These are phyloP conservation scores for Falco peregrinus DNA, from an alignment of 2,797 vertebrate species.

Conservation along the genomic window DNA sequence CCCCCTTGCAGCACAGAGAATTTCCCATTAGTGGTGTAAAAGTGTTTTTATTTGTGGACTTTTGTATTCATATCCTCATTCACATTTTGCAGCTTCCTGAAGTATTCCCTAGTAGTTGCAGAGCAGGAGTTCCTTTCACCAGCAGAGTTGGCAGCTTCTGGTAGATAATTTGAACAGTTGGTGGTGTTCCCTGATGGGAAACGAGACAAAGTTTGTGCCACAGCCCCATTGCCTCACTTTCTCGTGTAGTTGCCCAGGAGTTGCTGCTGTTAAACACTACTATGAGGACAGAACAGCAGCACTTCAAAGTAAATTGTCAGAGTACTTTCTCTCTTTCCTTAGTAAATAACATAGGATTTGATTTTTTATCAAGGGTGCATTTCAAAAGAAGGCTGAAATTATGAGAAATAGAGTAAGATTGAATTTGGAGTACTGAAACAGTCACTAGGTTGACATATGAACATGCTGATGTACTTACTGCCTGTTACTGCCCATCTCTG, in stretches of 20 bases:
- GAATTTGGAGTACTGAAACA: background rate
- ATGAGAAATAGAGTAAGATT: background rate
- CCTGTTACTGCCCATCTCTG: background rate
- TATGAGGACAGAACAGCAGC: background rate
- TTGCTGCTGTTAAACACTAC: background rate
- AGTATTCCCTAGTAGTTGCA: background rate
- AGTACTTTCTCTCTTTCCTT: background rate
- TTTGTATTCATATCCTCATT: fast-evolving
- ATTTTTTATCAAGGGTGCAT: background rate
- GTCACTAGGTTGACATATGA: background rate
- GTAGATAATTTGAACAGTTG: background rate
- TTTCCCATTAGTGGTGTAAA: background rate
- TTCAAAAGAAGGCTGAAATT: background rate
- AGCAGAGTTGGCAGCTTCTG: constrained; percentile 17
- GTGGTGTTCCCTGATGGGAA: background rate
- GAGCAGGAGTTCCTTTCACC: background rate
- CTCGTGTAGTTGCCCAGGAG: background rate
- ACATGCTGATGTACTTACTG: background rate
- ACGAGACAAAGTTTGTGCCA: background rate
- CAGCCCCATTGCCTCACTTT: background rate
- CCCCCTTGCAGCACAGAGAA: background rate
- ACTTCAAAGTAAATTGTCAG: background rate
- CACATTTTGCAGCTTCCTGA: background rate
- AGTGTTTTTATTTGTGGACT: background rate
- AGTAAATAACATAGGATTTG: background rate